These are phyloP conservation scores for Lepas anatifera DNA, from an alignment of 2,888 invertebrate genomes.

Conservation along the genomic window DNA sequence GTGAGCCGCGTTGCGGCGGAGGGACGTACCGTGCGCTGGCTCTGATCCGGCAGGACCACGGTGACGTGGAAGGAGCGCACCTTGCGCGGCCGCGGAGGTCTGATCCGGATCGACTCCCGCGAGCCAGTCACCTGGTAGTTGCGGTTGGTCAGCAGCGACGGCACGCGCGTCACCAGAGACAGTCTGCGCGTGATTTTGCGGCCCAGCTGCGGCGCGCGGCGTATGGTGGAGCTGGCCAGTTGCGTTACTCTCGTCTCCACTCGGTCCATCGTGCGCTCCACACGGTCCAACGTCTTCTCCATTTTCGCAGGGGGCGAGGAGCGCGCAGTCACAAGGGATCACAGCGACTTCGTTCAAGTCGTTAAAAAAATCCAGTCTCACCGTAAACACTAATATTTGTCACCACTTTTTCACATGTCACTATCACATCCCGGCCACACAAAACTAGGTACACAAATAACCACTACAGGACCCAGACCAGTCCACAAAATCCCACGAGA, in stretches of 20 bases:
- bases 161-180: slow-evolving; percentile 45
- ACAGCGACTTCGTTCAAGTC: too few species aligned
- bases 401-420: too few species aligned
- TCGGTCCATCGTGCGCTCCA: neutral
- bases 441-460: too few species aligned
- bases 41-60: slow-evolving; percentile 51
- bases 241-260: neutral
- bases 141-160: slow-evolving; percentile 40
- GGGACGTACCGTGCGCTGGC: slow-evolving; percentile 47
- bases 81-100: slow-evolving; percentile 2
- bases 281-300: too few species aligned
- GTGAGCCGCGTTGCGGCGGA: too few species aligned
- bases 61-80: slow-evolving; percentile 45
- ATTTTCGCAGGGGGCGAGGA: too few species aligned
- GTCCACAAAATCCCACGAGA: too few species aligned
- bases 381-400: too few species aligned
- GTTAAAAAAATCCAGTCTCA: too few species aligned
- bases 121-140: slow-evolving; percentile 20
- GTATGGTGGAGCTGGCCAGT: neutral
- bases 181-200: slow-evolving; percentile 47
- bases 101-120: slow-evolving; percentile 16
- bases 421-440: too few species aligned
- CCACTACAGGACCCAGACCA: too few species aligned
- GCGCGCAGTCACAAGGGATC: too few species aligned
- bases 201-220: slow-evolving; percentile 38